A percentile compares a stretch with the other conserved stretches of the same genome.
Evolutionary conservation across 2,113 vertebrate species (phyloP).

Genomic region (Okapia johnstoni): DNA sequence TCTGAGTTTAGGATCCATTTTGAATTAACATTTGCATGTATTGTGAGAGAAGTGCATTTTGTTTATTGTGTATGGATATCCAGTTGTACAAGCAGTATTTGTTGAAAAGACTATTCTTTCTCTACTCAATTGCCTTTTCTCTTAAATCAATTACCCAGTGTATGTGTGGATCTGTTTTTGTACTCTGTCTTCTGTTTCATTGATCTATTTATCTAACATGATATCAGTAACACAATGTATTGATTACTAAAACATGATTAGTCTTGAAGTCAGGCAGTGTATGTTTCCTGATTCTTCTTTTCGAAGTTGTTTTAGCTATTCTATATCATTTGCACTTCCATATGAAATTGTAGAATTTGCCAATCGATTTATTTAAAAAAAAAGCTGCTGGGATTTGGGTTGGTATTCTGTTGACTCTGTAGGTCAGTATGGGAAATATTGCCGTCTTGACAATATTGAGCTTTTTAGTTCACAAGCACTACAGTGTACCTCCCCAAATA

Average conservation of each 20-base stretch:
- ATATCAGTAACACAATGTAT: neutral
- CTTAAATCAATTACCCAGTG: neutral
- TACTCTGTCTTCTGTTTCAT: neutral
- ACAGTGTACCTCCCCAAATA: neutral
- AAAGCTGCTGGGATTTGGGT: neutral
- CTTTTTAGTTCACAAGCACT: neutral
- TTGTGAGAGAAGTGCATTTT: neutral
- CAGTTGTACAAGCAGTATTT: neutral
- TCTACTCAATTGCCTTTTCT: neutral
- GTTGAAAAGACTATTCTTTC: neutral
- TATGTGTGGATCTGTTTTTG: neutral
- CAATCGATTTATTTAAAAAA: neutral
- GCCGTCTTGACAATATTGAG: neutral
- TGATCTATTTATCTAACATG: neutral
- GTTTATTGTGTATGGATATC: neutral
- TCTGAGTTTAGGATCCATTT: neutral
- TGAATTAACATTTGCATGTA: neutral
- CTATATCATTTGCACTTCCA: neutral
- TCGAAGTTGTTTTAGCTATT: neutral
- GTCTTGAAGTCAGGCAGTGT: neutral
- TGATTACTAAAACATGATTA: neutral
- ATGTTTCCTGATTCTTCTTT: neutral
- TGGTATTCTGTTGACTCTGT: neutral
- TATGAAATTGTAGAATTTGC: neutral
- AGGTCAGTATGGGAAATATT: neutral